Percentiles rank a stretch among this genome's conserved stretches.
Evolutionary conservation across 1,140 invertebrate species (phyloP).

Genomic region (Oryzaephilus surinamensis): DNA sequence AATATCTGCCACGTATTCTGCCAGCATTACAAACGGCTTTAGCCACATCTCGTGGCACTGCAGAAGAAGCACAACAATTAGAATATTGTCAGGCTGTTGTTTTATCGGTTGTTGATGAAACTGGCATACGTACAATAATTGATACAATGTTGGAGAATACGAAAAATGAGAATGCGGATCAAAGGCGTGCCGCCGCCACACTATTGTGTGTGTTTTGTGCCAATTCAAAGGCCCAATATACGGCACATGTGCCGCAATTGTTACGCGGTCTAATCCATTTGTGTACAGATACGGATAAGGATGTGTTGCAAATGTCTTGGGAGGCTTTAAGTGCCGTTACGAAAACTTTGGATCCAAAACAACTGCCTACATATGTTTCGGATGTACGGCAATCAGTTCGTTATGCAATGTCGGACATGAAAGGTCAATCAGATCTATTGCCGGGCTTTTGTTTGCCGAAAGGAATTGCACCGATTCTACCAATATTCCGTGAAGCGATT

Average conservation of each 20-base stretch:
- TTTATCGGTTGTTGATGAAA: conserved; percentile 78
- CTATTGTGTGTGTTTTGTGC: conserved; percentile 83
- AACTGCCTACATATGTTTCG: conserved; percentile 72
- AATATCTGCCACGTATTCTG: conserved; percentile 82
- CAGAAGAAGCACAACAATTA: conserved; percentile 65
- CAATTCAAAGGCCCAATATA: conserved; percentile 77
- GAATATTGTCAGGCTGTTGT: conserved; percentile 90
- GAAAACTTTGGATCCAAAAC: conserved; percentile 71
- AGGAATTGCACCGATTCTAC: conserved; percentile 82
- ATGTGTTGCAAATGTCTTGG: conserved; percentile 77
- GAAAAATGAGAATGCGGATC: conserved; percentile 50
- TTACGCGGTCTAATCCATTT: conserved; percentile 77
- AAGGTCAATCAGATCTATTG: conserved; percentile 58
- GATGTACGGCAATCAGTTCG: conserved; percentile 86
- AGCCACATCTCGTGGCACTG: conserved; percentile 52
- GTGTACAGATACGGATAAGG: conserved; percentile 69
- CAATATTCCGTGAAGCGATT: conserved; percentile 92
- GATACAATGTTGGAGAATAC: conserved; percentile 80
- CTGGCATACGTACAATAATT: conserved; percentile 77
- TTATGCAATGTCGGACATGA: conserved; percentile 79
- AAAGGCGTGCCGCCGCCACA: conserved; percentile 70
- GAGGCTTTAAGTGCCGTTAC: conserved; percentile 84
- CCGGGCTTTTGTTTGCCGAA: conserved; percentile 95
- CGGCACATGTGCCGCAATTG: conserved; percentile 77
- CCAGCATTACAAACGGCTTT: conserved; percentile 79